phyloP scores from a whole-genome alignment of 2,888 invertebrate species.

The Drosophila trichaetosa region DNA sequence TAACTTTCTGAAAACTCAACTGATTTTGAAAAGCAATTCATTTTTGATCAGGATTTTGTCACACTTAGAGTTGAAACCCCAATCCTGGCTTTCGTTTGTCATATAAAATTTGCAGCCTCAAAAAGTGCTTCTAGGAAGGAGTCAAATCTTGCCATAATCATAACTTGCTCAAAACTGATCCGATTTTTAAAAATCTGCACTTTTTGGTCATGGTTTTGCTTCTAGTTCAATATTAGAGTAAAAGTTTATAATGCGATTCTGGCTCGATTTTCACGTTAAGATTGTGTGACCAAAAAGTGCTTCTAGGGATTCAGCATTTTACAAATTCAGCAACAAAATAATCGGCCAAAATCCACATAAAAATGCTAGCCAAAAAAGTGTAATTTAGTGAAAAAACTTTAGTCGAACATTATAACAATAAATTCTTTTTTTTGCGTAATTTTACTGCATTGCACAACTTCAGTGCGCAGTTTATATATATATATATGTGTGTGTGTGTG shows the following conservation, averaged over 20 bases:
- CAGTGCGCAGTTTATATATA: constrained; percentile 24
- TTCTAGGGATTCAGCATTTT: neutral
- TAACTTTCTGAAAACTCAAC: too few relatives aligned
- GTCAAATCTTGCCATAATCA: neutral
- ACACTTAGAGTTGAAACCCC: too few relatives aligned
- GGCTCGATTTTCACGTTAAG: too few relatives aligned
- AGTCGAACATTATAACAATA: constrained; percentile 12
- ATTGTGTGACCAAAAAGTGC: neutral
- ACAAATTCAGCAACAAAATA: neutral
- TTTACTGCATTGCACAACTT: constrained; percentile 50
- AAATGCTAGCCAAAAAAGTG: neutral
- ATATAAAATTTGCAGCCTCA: neutral
- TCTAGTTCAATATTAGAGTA: neutral
- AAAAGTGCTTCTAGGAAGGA: neutral
- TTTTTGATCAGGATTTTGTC: too few relatives aligned
- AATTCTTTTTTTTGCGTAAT: constrained; percentile 37
- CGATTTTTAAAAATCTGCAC: too few relatives aligned
- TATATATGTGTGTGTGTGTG: constrained; percentile 29
- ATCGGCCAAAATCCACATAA: too few relatives aligned
- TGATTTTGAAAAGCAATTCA: too few relatives aligned
- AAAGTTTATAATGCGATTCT: too few relatives aligned
- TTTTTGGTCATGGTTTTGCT: neutral
- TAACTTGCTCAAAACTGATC: neutral
- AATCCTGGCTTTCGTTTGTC: too few relatives aligned
- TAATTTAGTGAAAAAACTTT: constrained; percentile 1